A percentile compares a stretch with the other conserved stretches of the same genome.
phyloP scores from a whole-genome alignment of 2,113 vertebrate genomes.

The Zapus hudsonius region DNA sequence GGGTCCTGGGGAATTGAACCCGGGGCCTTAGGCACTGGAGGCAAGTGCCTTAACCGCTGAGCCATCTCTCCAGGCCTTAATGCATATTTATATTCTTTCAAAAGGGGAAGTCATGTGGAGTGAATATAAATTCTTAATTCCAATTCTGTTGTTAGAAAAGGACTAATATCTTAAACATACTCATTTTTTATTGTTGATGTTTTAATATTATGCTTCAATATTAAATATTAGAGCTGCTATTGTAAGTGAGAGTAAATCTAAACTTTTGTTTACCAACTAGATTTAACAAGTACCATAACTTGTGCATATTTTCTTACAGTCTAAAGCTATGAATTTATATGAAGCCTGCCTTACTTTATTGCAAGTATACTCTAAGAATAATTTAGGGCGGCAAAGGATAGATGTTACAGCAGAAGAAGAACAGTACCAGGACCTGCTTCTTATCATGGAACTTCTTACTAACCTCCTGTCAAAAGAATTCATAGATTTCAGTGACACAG shows the following conservation, averaged over 20 bases:
- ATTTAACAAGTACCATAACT: not conserved
- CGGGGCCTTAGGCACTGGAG: too few species aligned
- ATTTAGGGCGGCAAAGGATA: slow-evolving; percentile 92
- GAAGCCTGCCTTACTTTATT: slow-evolving; percentile 97
- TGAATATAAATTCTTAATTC: slow-evolving; percentile 3
- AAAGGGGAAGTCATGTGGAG: not conserved
- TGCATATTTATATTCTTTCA: slow-evolving; percentile 2
- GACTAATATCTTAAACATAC: not conserved
- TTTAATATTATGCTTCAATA: not conserved
- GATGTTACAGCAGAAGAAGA: slow-evolving; percentile 97
- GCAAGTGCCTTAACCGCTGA: too few species aligned
- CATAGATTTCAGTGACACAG: slow-evolving; percentile 99
- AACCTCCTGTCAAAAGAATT: slow-evolving; percentile 99
- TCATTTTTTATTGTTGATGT: slow-evolving; percentile 2
- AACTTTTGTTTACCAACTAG: not conserved
- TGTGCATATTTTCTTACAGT: slow-evolving; percentile 85
- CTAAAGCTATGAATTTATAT: slow-evolving; percentile 98
- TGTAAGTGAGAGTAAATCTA: slow-evolving; percentile 17
- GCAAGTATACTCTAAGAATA: slow-evolving; percentile 99
- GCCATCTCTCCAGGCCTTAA: too few species aligned
- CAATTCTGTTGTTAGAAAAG: slow-evolving; percentile 35
- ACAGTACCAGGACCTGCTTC: slow-evolving; percentile 99
- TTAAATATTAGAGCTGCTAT: not conserved
- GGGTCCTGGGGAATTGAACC: too few species aligned
- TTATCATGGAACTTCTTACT: slow-evolving; percentile 99